A percentile compares a stretch with the other conserved stretches of the same genome.
phyloP scores from a whole-genome alignment of 2,113 vertebrate species.

The Acinonyx jubatus region DNA sequence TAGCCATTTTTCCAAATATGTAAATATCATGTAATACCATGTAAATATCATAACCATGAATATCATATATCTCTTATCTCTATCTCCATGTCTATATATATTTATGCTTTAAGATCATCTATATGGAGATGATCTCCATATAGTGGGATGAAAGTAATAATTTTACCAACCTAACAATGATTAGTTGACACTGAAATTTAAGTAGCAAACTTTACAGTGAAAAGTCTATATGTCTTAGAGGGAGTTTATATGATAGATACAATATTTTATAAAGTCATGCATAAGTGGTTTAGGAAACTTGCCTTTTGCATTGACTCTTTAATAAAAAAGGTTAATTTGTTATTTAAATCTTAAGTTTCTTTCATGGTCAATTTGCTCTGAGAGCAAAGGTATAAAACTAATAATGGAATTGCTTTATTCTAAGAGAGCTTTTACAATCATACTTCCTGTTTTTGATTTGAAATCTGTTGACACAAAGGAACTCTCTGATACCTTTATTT shows the following conservation, averaged over 20 bases:
- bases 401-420: neutral
- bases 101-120: neutral
- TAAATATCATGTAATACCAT: neutral
- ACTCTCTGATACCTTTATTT: neutral
- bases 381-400: neutral
- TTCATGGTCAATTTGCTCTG: conserved; percentile 9
- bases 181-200: neutral
- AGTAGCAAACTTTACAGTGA: neutral
- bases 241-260: neutral
- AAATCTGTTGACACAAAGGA: conserved; percentile 19
- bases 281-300: neutral
- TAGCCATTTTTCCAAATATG: neutral
- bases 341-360: neutral
- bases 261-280: neutral
- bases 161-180: neutral
- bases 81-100: neutral
- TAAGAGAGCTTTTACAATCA: neutral
- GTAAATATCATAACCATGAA: neutral
- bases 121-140: neutral
- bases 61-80: neutral
- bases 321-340: neutral
- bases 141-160: neutral
- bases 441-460: conserved; percentile 23
- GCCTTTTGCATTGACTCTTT: neutral
- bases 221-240: neutral